Conservation (phyloP, 2,113 vertebrate genomes). For the Ellobius talpinus region DNA sequence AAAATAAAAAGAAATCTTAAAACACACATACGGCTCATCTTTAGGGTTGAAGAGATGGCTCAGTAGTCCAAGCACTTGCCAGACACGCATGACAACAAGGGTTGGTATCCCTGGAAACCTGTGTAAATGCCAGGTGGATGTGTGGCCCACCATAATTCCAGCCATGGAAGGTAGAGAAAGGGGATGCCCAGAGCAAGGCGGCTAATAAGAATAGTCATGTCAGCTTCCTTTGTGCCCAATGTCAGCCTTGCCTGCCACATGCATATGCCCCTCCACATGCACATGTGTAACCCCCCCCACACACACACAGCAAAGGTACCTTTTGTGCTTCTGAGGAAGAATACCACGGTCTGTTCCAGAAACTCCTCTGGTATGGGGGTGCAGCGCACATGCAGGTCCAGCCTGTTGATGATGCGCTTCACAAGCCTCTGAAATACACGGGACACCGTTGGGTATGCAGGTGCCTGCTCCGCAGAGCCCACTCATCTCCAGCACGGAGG, state of each 20-base stretch:
- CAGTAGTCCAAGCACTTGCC: neutral
- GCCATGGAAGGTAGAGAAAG: neutral
- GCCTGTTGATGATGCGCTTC: slow-evolving; percentile 81
- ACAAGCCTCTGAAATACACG: slow-evolving; percentile 84
- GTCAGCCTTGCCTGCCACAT: neutral
- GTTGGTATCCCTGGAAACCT: neutral
- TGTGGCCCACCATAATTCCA: neutral
- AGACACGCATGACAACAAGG: no score
- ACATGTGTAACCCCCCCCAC: neutral
- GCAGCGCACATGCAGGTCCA: slow-evolving; percentile 86
- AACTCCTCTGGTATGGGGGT: slow-evolving; percentile 87
- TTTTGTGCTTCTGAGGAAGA: slow-evolving; percentile 91
- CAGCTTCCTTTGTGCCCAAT: neutral
- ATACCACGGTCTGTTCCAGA: slow-evolving; percentile 87
- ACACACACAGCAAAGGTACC: slow-evolving; percentile 84
- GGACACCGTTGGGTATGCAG: fast-evolving
- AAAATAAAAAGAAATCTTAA: neutral
- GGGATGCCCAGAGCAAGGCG: neutral
- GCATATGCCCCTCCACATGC: neutral
- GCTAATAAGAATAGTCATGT: neutral
- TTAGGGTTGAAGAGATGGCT: neutral
- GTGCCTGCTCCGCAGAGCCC: no score
- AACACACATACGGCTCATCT: neutral
- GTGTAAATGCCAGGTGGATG: neutral
- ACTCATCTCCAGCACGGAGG: no score